Conservation (phyloP, 2,888 invertebrate species). For the Ormia ochracea region DNA sequence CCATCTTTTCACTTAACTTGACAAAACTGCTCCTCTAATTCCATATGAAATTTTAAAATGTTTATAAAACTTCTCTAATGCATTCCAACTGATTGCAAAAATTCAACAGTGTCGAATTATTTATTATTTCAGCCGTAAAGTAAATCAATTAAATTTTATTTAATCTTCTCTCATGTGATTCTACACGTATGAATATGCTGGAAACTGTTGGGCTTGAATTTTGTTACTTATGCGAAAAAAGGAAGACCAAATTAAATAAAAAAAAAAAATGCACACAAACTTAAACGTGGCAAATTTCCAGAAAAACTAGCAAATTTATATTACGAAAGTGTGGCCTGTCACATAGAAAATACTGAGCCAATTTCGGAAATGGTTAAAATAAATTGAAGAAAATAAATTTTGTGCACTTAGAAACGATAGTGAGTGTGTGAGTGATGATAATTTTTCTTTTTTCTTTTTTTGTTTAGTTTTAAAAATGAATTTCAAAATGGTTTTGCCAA, state of each 20-base stretch:
- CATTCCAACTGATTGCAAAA: neutral
- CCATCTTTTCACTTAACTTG: too few relatives aligned
- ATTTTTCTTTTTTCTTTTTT: too few relatives aligned
- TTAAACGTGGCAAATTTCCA: constrained; percentile 21
- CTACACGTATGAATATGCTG: neutral
- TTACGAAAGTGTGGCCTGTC: neutral
- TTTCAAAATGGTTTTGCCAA: neutral
- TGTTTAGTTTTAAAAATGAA: too few relatives aligned
- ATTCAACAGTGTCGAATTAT: neutral
- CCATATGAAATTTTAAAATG: neutral
- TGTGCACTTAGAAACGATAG: neutral
- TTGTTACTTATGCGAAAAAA: neutral
- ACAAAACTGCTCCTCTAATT: neutral
- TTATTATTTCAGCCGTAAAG: neutral
- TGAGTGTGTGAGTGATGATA: neutral
- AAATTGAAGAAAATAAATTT: neutral
- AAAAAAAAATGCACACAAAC: too few relatives aligned
- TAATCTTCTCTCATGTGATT: neutral
- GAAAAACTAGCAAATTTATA: neutral
- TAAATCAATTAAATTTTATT: constrained; percentile 1
- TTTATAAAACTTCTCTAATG: neutral
- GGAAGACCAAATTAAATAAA: neutral
- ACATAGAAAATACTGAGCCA: neutral
- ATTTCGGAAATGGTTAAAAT: neutral
- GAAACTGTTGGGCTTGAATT: neutral